Percentiles rank a stretch among this genome's conserved stretches.
phyloP scores from a whole-genome alignment of 2,113 vertebrate genomes.

The Boulengeromyrus knoepffleri region DNA sequence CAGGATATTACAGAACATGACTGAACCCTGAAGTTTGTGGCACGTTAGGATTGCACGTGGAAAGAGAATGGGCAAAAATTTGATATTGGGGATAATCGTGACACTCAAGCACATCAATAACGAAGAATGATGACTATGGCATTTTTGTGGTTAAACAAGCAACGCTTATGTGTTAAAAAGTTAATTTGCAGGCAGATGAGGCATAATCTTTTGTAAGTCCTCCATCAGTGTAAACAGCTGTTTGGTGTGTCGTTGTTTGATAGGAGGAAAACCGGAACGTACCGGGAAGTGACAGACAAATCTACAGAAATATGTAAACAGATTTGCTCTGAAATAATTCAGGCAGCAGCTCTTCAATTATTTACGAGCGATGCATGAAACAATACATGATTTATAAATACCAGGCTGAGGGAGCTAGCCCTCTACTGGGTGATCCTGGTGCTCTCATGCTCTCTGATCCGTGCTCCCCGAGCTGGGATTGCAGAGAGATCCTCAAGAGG shows the following conservation, averaged over 20 bases:
- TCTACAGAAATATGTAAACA: slow-evolving; percentile 3
- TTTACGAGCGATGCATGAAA: not conserved
- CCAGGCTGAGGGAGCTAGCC: not conserved
- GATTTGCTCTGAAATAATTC: slow-evolving; percentile 14
- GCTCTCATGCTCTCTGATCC: not conserved
- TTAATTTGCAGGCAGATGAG: not conserved
- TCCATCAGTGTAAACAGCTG: not conserved
- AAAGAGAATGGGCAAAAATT: not conserved
- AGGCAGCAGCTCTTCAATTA: slow-evolving; percentile 12
- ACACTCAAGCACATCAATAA: not conserved
- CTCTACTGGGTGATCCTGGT: not conserved
- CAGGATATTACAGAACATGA: not conserved
- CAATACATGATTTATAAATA: slow-evolving; percentile 19
- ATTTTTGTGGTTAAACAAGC: slow-evolving; percentile 12
- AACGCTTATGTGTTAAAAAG: not conserved
- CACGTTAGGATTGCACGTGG: not conserved
- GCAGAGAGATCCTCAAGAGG: not conserved
- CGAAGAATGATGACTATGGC: not conserved
- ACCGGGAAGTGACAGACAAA: not conserved
- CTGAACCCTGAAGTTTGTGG: not conserved
- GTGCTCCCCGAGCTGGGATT: not conserved
- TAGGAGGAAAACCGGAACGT: not conserved
- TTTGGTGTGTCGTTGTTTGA: not conserved
- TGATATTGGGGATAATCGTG: slow-evolving; percentile 2
- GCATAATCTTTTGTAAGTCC: slow-evolving; percentile 9